Percentiles rank a stretch among this genome's conserved stretches.
These are phyloP conservation scores for Chascanopsetta lugubris DNA, from an alignment of 2,113 vertebrate genomes.

Conservation along the genomic window DNA sequence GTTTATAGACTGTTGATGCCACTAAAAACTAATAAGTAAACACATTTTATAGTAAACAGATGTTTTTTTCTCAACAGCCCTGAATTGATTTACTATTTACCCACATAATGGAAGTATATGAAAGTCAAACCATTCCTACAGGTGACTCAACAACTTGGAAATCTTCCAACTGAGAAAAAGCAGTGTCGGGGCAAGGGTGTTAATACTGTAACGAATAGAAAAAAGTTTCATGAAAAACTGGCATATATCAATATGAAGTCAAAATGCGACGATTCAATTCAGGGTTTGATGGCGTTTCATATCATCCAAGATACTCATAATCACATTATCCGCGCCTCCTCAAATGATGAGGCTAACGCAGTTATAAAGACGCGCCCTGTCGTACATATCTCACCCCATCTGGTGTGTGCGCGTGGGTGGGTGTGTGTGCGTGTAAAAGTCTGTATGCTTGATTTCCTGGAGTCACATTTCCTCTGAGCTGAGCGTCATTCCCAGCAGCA, in stretches of 20 bases:
- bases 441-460: slow-evolving; percentile 18
- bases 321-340: not conserved
- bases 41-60: not conserved
- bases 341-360: not conserved
- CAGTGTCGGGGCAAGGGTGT: too few relatives aligned
- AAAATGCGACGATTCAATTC: too few relatives aligned
- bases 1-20: too few relatives aligned
- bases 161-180: too few relatives aligned
- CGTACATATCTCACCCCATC: not conserved
- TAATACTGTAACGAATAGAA: too few relatives aligned
- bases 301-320: too few relatives aligned
- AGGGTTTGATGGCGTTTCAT: too few relatives aligned
- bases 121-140: too few relatives aligned
- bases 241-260: too few relatives aligned
- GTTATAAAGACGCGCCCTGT: not conserved
- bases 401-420: not conserved
- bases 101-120: too few relatives aligned
- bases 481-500: slow-evolving; percentile 14
- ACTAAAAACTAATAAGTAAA: not conserved
- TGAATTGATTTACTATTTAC: not conserved
- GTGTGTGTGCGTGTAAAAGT: not conserved
- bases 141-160: too few relatives aligned
- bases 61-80: not conserved
- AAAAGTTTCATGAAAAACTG: too few relatives aligned
- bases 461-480: slow-evolving; percentile 4